These are phyloP conservation scores for Drosophila melanica DNA, from an alignment of 1,140 invertebrate species.

Conservation along the genomic window DNA sequence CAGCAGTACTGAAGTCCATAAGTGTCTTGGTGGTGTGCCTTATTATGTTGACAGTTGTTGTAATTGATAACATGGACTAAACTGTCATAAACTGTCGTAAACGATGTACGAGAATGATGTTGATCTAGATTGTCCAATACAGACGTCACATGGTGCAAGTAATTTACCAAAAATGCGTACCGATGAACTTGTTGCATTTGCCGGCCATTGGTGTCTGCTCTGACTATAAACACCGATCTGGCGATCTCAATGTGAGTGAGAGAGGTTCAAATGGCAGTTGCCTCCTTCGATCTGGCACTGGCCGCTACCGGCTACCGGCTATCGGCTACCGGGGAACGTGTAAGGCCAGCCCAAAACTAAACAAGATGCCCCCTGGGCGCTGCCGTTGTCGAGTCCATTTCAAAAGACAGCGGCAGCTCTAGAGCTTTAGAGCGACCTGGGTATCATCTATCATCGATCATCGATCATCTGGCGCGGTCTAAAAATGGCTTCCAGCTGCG, in stretches of 20 bases:
- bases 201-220: constrained; percentile 10
- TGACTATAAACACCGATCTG: constrained; percentile 29
- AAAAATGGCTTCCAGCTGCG: constrained; percentile 82
- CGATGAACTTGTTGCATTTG: constrained; percentile 72
- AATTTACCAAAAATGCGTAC: constrained; percentile 73
- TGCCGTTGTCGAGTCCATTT: constrained; percentile 53
- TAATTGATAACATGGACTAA: constrained; percentile 71
- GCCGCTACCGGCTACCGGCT: no score
- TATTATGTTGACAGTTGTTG: constrained; percentile 70
- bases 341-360: constrained; percentile 76
- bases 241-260: constrained; percentile 3
- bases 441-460: constrained; percentile 73
- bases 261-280: constrained; percentile 22
- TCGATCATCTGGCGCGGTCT: constrained; percentile 77
- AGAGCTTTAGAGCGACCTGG: constrained; percentile 58
- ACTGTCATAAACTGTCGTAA: constrained; percentile 77
- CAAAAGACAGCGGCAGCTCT: constrained; percentile 50
- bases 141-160: constrained; percentile 72
- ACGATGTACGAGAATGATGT: constrained; percentile 52
- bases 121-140: constrained; percentile 79
- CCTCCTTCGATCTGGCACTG: not conserved
- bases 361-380: constrained; percentile 76
- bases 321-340: constrained; percentile 40
- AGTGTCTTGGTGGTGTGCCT: constrained; percentile 35
- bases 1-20: constrained; percentile 14